A percentile compares a stretch with the other conserved stretches of the same genome.
phyloP scores from a whole-genome alignment of 2,888 invertebrate species.

The Sipunculus nudus region DNA sequence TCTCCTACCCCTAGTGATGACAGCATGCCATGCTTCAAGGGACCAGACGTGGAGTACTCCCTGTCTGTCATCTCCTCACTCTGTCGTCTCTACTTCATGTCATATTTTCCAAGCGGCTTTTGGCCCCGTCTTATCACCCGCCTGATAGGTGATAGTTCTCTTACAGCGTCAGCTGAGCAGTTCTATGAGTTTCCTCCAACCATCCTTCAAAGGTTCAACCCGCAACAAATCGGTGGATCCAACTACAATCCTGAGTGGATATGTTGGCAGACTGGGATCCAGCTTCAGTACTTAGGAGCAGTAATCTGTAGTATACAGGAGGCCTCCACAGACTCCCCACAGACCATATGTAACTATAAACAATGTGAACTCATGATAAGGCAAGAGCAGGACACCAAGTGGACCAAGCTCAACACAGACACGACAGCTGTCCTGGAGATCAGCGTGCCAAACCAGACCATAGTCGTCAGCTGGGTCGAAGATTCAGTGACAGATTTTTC shows the following conservation, averaged over 20 bases:
- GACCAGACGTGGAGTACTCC: too few species aligned
- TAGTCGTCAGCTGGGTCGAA: constrained; percentile 42
- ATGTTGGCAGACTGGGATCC: constrained; percentile 92
- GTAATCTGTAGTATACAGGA: constrained; percentile 85
- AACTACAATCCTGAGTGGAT: constrained; percentile 79
- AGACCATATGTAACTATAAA: constrained; percentile 69
- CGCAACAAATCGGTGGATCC: too few species aligned
- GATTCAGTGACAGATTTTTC: too few species aligned
- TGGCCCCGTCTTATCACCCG: constrained; percentile 94
- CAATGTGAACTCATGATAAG: constrained; percentile 63
- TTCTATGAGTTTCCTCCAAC: constrained; percentile 33
- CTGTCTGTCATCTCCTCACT: too few species aligned
- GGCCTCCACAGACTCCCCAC: constrained; percentile 72
- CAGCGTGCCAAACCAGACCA: constrained; percentile 78
- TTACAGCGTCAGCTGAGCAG: constrained; percentile 3
- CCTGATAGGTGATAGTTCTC: constrained; percentile 81
- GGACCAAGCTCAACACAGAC: constrained; percentile 84
- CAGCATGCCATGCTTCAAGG: too few species aligned
- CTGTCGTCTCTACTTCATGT: constrained; percentile 75
- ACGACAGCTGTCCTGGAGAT: constrained; percentile 87
- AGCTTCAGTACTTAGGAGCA: constrained; percentile 83
- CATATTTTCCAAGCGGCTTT: constrained; percentile 97
- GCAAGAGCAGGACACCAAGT: constrained; percentile 81
- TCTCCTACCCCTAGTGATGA: too few species aligned
- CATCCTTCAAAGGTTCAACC: neutral